Conservation (phyloP, 2,888 invertebrate species). For the Gymnoscelis rufifasciata region DNA sequence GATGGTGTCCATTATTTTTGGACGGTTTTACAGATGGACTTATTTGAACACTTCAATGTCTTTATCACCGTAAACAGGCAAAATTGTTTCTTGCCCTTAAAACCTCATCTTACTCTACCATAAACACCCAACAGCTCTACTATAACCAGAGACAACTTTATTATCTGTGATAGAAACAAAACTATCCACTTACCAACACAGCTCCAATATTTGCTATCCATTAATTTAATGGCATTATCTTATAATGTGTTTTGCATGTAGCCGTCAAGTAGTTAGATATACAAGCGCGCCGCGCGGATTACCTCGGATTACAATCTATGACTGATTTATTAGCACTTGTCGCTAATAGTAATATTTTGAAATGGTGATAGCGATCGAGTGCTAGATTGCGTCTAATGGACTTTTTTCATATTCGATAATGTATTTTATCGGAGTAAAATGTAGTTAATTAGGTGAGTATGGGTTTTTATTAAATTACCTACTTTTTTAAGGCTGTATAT, state of each 20-base stretch:
- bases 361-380: slow-evolving; percentile 22
- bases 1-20: no score
- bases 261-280: slow-evolving; percentile 20
- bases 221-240: slow-evolving; percentile 52
- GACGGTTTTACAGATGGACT: no score
- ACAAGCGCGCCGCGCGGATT: slow-evolving; percentile 21
- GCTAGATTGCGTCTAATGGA: slow-evolving; percentile 26
- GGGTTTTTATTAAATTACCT: neutral
- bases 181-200: slow-evolving; percentile 31
- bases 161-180: neutral
- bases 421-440: neutral
- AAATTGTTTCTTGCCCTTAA: no score
- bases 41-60: no score
- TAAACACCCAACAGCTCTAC: no score
- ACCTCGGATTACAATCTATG: slow-evolving; percentile 20
- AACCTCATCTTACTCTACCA: no score
- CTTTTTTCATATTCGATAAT: slow-evolving; percentile 24
- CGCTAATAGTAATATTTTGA: slow-evolving; percentile 28
- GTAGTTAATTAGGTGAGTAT: no score
- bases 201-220: slow-evolving; percentile 54
- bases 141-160: neutral
- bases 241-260: slow-evolving; percentile 60
- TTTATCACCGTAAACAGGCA: no score
- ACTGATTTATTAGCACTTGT: slow-evolving; percentile 31
- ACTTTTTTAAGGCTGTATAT: no score